Base-by-base conservation (phyloP, 2,113 vertebrate genomes). In the Thunnus thynnus region DNA sequence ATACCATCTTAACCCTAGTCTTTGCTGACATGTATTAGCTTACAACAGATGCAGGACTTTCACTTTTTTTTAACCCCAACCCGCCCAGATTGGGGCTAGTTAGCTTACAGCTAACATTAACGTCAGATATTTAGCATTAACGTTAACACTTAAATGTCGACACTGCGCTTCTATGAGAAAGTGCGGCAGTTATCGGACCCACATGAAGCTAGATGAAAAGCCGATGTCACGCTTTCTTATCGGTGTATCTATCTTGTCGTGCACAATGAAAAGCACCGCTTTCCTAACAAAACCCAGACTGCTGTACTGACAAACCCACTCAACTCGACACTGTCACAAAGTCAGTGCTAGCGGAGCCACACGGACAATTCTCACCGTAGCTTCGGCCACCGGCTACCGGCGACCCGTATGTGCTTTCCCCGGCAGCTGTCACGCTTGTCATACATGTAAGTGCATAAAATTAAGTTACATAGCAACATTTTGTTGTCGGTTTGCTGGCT, bases 31-130 rank as follows among this genome's bases (percentile, higher is more conserved):
- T 69, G 58, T 82, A 74, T n/a, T 18, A 67, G 30, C 16, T 57
- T 13, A 69, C 46, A 63, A 55, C 51, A 63, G 18, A 82, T 1
- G 41, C 13, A 68, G 27, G 61, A 91, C 91, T 93, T 91, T 90
- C 89, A 90, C 90, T 94, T 93, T 91, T 82, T 88, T 75, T 50
- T 13, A 80, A 67, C 77, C 78, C 70, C 52, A 93, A 93, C 84
- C 89, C 87, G 88, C 90, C 88, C 89, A 91, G 89, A 90, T 81
- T 83, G 64, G 27, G 25, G 91, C 88, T 91, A 91, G 89, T 86
- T 94, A 93, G 93, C 93, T 78, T 11, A 10, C 2, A 61, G 92
- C 89, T 93, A 92, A 80, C 88, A 62, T 1, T 41, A 55, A 80
- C 86, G 79, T 85, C 87, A 88, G 66, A 57, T 75, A 67, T 83